phyloP scores from a whole-genome alignment of 1,140 invertebrate species.

The Andrena cerasifolii region DNA sequence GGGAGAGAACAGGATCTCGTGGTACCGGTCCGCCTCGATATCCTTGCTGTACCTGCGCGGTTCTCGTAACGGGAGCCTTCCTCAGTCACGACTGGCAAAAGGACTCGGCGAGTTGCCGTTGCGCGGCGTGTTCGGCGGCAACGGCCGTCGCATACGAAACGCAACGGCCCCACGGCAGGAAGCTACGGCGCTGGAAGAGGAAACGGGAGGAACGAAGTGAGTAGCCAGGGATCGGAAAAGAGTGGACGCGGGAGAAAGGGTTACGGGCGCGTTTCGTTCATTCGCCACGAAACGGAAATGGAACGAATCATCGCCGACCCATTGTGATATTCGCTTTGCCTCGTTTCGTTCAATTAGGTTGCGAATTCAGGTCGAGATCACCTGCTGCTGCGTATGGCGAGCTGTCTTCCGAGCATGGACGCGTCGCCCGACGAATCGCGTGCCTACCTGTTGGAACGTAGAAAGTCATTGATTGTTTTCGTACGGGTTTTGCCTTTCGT shows the following conservation, averaged over 20 bases:
- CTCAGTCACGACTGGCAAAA: slow-evolving; percentile 20
- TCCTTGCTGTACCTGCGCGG: slow-evolving; percentile 19
- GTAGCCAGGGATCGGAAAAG: no score
- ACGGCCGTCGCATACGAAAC: slow-evolving; percentile 60
- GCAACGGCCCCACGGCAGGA: slow-evolving; percentile 58
- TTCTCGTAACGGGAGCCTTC: slow-evolving; percentile 50
- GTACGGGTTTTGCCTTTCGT: no score
- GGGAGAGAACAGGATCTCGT: slow-evolving; percentile 39
- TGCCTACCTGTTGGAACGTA: no score
- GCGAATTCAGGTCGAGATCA: slow-evolving; percentile 56
- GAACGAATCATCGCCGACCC: slow-evolving; percentile 54
- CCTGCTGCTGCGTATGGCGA: slow-evolving; percentile 33
- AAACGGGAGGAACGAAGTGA: background rate
- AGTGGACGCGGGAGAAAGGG: background rate
- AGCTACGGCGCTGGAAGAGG: slow-evolving; percentile 37
- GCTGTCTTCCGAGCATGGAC: background rate
- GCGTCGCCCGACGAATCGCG: background rate
- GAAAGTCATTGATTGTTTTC: background rate
- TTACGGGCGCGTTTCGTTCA: slow-evolving; percentile 26
- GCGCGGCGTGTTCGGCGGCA: slow-evolving; percentile 52
- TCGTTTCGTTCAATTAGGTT: slow-evolving; percentile 57
- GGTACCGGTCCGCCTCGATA: slow-evolving; percentile 46
- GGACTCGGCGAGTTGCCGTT: slow-evolving; percentile 35
- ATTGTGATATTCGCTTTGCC: slow-evolving; percentile 17
- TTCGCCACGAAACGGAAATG: slow-evolving; percentile 60